These are phyloP conservation scores for Arrhamphus sclerolepis DNA, from an alignment of 2,797 vertebrate genomes.

Conservation along the genomic window DNA sequence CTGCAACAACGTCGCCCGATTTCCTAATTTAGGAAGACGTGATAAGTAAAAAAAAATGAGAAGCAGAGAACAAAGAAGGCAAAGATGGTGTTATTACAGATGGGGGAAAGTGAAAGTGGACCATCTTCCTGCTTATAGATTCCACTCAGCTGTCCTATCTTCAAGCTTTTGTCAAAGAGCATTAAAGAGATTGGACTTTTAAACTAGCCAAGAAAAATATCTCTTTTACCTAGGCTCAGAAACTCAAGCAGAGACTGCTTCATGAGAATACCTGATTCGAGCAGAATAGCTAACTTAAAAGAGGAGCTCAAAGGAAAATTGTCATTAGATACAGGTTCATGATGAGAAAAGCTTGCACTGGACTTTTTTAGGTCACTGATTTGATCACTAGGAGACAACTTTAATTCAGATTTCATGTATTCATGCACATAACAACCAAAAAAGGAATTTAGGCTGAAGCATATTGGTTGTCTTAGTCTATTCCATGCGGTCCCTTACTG, in stretches of 20 bases:
- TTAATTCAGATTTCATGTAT: too few relatives aligned
- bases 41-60: background rate
- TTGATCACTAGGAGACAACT: too few relatives aligned
- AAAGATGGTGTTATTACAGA: constrained; percentile 9
- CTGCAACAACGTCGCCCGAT: background rate
- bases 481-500: too few relatives aligned
- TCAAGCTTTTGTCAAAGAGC: constrained; percentile 15
- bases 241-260: background rate
- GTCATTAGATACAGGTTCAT: too few relatives aligned
- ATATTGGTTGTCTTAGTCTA: too few relatives aligned
- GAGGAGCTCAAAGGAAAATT: background rate
- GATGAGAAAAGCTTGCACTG: too few relatives aligned
- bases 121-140: background rate
- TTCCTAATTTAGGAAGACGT: constrained; percentile 2
- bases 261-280: background rate
- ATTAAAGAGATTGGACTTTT: background rate
- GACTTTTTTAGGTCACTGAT: too few relatives aligned
- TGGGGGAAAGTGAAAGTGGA: constrained; percentile 1
- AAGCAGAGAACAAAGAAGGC: background rate
- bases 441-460: too few relatives aligned
- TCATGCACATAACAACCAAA: too few relatives aligned
- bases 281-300: background rate
- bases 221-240: background rate
- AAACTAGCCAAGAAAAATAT: constrained; percentile 5
- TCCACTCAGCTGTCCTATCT: background rate